Evolutionary conservation across 2,797 vertebrate genomes (phyloP).

Genomic region (Lacerta agilis): DNA sequence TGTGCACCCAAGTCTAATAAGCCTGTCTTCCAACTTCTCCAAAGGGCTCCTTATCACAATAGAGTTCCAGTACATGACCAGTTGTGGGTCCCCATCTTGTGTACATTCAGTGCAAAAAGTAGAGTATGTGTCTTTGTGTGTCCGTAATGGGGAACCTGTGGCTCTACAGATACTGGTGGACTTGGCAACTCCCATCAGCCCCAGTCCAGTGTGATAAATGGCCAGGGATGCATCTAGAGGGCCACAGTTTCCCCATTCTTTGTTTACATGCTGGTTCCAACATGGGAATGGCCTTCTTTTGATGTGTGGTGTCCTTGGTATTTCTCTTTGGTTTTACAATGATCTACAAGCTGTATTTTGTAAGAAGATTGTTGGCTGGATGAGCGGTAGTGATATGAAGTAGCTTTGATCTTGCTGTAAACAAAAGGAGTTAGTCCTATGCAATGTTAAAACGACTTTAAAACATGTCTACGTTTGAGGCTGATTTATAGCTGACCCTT

Average conservation of each 20-base stretch:
- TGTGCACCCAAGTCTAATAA: not conserved
- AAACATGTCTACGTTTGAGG: not conserved
- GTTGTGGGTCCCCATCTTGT: not conserved
- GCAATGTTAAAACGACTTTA: not conserved
- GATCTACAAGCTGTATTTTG: not conserved
- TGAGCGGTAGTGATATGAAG: not conserved
- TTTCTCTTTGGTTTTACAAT: not conserved
- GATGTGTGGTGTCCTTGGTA: not conserved
- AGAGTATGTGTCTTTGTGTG: not conserved
- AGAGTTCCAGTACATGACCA: not conserved
- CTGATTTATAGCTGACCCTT: constrained; percentile 43
- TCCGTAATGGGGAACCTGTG: too few relatives aligned
- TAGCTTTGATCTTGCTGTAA: constrained; percentile 36
- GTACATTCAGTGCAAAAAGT: not conserved
- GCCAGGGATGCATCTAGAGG: not conserved
- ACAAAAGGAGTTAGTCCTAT: constrained; percentile 30
- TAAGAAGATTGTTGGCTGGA: not conserved
- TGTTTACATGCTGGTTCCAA: not conserved
- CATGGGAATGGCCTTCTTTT: not conserved
- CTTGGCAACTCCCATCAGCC: not conserved
- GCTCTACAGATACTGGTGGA: not conserved
- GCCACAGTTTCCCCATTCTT: not conserved
- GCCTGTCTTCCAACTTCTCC: not conserved
- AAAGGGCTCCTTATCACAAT: not conserved
- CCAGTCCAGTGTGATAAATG: not conserved